Evolutionary conservation across 2,888 invertebrate species (phyloP).

Genomic region (Schizaphis graminum): DNA sequence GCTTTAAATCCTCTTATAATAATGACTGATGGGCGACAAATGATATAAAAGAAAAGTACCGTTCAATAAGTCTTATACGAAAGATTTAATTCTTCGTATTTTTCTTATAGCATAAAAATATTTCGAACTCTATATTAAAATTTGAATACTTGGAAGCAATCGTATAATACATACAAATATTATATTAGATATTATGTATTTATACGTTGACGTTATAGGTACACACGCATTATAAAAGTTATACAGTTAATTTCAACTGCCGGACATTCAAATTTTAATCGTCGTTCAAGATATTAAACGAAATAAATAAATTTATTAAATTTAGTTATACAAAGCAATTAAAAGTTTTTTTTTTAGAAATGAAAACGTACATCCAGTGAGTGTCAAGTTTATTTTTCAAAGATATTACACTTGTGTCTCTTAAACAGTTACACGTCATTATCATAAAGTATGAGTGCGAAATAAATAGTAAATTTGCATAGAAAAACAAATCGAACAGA

Average conservation of each 20-base stretch:
- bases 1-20: conserved; percentile 48
- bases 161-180: background rate
- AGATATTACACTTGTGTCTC: background rate
- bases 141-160: background rate
- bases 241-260: background rate
- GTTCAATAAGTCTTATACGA: conserved; percentile 14
- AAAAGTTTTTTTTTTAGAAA: background rate
- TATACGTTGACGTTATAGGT: background rate
- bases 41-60: conserved; percentile 31
- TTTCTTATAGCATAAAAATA: background rate
- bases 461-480: conserved; percentile 14
- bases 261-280: background rate
- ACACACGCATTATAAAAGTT: background rate
- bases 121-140: background rate
- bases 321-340: background rate
- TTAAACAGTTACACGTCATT: background rate
- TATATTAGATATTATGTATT: background rate
- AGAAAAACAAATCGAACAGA: background rate
- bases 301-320: background rate
- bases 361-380: background rate
- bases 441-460: background rate
- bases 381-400: background rate
- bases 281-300: background rate
- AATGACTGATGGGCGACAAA: background rate
- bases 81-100: background rate